These are phyloP conservation scores for Ctenodactylus gundi DNA, from an alignment of 2,113 vertebrate species.

Conservation along the genomic window DNA sequence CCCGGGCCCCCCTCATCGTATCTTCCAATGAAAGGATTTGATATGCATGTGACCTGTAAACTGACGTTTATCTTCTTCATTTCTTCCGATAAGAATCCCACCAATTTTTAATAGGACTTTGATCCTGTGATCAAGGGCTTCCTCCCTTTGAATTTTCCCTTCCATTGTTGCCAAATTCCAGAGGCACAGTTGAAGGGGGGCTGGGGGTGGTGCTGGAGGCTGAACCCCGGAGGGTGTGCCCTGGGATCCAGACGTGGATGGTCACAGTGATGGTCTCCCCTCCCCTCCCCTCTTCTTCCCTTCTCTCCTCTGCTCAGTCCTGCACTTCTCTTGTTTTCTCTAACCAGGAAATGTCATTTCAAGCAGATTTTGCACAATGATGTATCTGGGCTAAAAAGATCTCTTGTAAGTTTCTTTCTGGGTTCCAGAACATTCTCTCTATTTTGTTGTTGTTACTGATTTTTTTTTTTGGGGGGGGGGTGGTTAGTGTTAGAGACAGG, in stretches of 20 bases:
- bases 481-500: background rate
- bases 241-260: too few relatives aligned
- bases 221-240: too few relatives aligned
- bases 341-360: background rate
- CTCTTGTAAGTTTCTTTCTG: background rate
- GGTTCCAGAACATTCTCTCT: background rate
- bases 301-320: background rate
- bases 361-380: background rate
- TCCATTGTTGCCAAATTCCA: conserved; percentile 47
- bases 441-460: background rate
- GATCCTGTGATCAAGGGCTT: background rate
- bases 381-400: background rate
- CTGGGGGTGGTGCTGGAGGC: too few relatives aligned
- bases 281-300: too few relatives aligned
- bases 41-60: background rate
- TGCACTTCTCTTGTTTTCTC: background rate
- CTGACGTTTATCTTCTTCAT: background rate
- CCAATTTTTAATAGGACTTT: background rate
- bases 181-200: too few relatives aligned
- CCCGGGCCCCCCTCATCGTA: background rate
- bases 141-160: conserved; percentile 21
- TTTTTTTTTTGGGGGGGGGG: background rate
- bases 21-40: background rate
- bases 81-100: background rate
- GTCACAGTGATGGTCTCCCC: too few relatives aligned